These are phyloP conservation scores for Astatotilapia flaviijosephi DNA, from an alignment of 2,113 vertebrate species.

Conservation along the genomic window DNA sequence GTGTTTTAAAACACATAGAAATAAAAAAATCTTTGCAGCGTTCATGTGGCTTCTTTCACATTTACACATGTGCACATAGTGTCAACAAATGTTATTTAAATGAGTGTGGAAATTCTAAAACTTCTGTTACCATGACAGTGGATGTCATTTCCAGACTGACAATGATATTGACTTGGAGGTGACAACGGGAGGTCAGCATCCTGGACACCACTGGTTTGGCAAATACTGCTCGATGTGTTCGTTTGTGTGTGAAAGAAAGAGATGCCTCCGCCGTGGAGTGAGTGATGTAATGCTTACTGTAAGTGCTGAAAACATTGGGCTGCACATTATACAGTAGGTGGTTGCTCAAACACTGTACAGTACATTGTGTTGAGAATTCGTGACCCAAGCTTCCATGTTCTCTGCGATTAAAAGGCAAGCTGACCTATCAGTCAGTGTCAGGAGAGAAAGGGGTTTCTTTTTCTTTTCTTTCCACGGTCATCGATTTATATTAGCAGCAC, in stretches of 20 bases:
- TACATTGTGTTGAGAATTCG: not conserved
- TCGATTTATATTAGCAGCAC: not conserved
- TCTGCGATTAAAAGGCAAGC: not conserved
- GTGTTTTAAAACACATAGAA: not conserved
- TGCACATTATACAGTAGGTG: not conserved
- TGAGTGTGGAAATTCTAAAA: not conserved
- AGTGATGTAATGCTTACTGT: not conserved
- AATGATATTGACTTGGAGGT: conserved; percentile 42
- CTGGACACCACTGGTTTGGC: conserved; percentile 9
- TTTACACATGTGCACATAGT: not conserved
- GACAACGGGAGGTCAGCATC: conserved; percentile 44
- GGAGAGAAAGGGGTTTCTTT: not conserved
- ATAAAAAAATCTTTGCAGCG: not conserved
- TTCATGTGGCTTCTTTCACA: not conserved
- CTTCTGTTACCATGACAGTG: conserved; percentile 24
- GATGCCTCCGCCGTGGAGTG: not conserved
- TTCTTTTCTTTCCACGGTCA: not conserved
- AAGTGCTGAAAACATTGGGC: not conserved
- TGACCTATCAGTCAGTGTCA: not conserved
- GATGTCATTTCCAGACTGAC: not conserved
- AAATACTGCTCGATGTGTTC: conserved; percentile 38
- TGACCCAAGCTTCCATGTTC: not conserved
- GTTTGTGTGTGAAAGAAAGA: not conserved
- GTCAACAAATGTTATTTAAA: not conserved
- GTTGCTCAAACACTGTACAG: not conserved